These are phyloP conservation scores for Bagarius yarrelli DNA, from an alignment of 2,113 vertebrate genomes.

Conservation along the genomic window DNA sequence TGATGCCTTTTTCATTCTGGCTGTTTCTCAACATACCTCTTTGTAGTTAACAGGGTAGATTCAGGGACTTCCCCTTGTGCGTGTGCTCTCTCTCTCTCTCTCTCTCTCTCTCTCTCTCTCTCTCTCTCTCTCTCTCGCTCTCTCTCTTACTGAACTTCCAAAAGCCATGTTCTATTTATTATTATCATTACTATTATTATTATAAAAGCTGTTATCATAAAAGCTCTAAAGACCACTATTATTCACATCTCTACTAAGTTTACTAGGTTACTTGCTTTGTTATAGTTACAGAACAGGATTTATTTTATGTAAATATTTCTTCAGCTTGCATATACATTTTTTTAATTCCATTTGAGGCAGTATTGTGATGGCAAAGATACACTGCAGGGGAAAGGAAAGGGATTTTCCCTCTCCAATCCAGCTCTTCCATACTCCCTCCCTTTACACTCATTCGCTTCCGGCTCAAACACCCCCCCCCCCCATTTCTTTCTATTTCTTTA, in stretches of 20 bases:
- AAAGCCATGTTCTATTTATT: too few relatives aligned
- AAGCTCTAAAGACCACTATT: too few relatives aligned
- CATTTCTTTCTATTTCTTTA: slow-evolving; percentile 25
- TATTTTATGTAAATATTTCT: background rate
- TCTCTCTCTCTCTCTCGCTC: background rate
- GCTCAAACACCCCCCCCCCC: slow-evolving; percentile 4
- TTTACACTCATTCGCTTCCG: slow-evolving; percentile 36
- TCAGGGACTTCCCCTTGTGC: slow-evolving; percentile 71
- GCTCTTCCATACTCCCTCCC: slow-evolving; percentile 43
- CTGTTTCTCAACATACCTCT: slow-evolving; percentile 76
- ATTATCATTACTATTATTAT: background rate
- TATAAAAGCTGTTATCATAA: too few relatives aligned
- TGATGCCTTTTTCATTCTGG: slow-evolving; percentile 60
- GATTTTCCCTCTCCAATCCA: slow-evolving; percentile 68
- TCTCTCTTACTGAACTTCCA: background rate
- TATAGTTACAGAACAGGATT: background rate
- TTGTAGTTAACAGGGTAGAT: slow-evolving; percentile 72
- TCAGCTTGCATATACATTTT: background rate
- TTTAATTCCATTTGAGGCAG: slow-evolving; percentile 22
- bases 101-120: background rate
- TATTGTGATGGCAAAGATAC: slow-evolving; percentile 61
- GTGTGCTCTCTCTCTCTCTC: slow-evolving; percentile 21
- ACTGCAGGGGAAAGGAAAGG: slow-evolving; percentile 64
- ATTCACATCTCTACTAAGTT: too few relatives aligned
- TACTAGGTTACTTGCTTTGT: background rate